These are phyloP conservation scores for Drosophila prosaltans DNA, from an alignment of 1,140 invertebrate genomes.

Conservation along the genomic window DNA sequence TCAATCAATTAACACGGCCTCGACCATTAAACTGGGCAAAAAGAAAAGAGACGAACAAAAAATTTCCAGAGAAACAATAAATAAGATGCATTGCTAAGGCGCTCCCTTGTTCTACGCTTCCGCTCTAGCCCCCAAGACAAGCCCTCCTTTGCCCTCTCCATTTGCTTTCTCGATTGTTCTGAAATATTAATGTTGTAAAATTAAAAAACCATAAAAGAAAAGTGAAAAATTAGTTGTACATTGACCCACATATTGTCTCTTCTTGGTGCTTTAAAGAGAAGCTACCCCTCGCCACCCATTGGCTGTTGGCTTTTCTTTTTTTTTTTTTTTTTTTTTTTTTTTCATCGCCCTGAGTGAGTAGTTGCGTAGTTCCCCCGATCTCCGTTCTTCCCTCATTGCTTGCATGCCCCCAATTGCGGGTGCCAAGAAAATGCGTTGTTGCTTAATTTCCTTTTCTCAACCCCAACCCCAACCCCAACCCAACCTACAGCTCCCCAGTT, in stretches of 20 bases:
- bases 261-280: constrained; percentile 4
- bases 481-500: not conserved
- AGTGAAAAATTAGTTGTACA: constrained; percentile 58
- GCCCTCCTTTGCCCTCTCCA: not conserved
- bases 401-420: constrained; percentile 73
- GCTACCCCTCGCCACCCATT: constrained; percentile 2
- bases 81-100: constrained; percentile 30
- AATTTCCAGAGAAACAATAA: constrained; percentile 24
- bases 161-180: constrained; percentile 11
- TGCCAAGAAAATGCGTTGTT: constrained; percentile 80
- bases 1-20: constrained; percentile 49
- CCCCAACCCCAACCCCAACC: not conserved
- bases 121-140: no score
- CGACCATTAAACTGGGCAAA: constrained; percentile 30
- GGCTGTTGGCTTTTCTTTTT: constrained; percentile 13
- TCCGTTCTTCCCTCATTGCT: constrained; percentile 6
- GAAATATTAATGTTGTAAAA: constrained; percentile 59
- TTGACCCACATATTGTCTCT: constrained; percentile 50
- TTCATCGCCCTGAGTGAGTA: constrained; percentile 44
- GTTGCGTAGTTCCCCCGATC: constrained; percentile 13
- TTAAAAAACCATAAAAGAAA: constrained; percentile 67
- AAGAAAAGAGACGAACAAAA: not conserved
- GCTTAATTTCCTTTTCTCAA: constrained; percentile 57
- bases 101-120: not conserved
- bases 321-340: constrained; percentile 41